Conservation (phyloP, 2,113 vertebrate genomes). For the Leptobrachium leishanense region DNA sequence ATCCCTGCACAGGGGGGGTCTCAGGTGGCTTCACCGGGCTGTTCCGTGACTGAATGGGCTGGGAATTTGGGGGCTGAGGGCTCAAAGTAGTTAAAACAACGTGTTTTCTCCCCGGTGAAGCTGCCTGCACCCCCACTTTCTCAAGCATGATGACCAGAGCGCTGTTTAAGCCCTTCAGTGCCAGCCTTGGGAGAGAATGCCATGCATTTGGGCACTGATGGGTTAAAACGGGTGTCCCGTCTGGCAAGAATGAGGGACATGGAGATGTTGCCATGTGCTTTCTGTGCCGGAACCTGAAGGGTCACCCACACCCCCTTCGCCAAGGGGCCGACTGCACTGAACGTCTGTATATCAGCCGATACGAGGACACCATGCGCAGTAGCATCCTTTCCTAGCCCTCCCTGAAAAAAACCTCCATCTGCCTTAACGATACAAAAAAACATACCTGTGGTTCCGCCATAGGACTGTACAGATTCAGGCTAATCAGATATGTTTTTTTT, state of each 20-base stretch:
- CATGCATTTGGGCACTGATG: constrained; percentile 34
- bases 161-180: constrained; percentile 43
- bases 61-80: background rate
- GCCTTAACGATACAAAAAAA: constrained; percentile 39
- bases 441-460: constrained; percentile 38
- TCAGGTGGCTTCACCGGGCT: constrained; percentile 28
- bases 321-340: background rate
- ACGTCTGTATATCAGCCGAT: constrained; percentile 22
- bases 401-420: constrained; percentile 21
- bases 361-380: constrained; percentile 10
- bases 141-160: constrained; percentile 41
- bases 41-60: background rate
- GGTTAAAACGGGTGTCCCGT: constrained; percentile 29
- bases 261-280: constrained; percentile 21
- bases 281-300: constrained; percentile 5
- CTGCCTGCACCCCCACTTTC: constrained; percentile 31
- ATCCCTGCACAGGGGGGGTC: constrained; percentile 16
- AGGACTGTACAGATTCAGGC: constrained; percentile 35
- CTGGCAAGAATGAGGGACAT: constrained; percentile 34
- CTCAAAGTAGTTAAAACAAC: background rate
- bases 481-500: constrained; percentile 45
- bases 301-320: constrained; percentile 20
- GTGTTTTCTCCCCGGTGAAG: constrained; percentile 38
- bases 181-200: constrained; percentile 6
- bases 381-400: background rate